Percentiles rank a stretch among this genome's conserved stretches.
phyloP scores from a whole-genome alignment of 2,888 invertebrate species.

The Mactromeris polynyma region DNA sequence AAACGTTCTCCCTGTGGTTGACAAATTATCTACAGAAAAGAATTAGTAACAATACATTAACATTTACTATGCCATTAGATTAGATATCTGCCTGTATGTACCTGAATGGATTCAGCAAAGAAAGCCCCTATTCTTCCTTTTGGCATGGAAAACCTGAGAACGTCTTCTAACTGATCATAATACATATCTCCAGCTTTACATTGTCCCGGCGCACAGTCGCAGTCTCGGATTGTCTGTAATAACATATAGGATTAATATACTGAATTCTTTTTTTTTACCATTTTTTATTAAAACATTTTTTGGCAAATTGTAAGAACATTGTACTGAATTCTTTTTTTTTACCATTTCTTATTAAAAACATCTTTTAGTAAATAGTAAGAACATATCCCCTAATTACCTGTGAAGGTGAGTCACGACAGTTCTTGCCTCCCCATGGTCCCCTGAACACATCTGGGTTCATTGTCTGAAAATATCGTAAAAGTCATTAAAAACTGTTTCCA shows the following conservation, averaged over 20 bases:
- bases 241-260: too few species aligned
- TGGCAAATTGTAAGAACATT: too few species aligned
- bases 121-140: conserved; percentile 93
- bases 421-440: conserved; percentile 95
- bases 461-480: conserved; percentile 89
- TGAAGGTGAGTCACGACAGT: conserved; percentile 94
- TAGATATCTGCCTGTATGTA: conserved; percentile 48
- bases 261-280: too few species aligned
- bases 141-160: conserved; percentile 93
- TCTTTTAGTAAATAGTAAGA: too few species aligned
- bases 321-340: too few species aligned
- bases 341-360: too few species aligned
- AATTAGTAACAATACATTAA: too few species aligned
- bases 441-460: conserved; percentile 97
- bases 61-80: too few species aligned
- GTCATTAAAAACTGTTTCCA: not conserved
- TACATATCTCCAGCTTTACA: conserved; percentile 92
- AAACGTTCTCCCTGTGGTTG: too few species aligned
- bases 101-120: conserved; percentile 97
- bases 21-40: too few species aligned
- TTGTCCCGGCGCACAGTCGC: conserved; percentile 81
- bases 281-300: too few species aligned
- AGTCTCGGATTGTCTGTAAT: conserved; percentile 72
- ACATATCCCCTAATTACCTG: conserved; percentile 87
- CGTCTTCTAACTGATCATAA: conserved; percentile 93